Evolutionary conservation across 2,888 invertebrate genomes (phyloP).

Genomic region (Aspidapion aeneum): DNA sequence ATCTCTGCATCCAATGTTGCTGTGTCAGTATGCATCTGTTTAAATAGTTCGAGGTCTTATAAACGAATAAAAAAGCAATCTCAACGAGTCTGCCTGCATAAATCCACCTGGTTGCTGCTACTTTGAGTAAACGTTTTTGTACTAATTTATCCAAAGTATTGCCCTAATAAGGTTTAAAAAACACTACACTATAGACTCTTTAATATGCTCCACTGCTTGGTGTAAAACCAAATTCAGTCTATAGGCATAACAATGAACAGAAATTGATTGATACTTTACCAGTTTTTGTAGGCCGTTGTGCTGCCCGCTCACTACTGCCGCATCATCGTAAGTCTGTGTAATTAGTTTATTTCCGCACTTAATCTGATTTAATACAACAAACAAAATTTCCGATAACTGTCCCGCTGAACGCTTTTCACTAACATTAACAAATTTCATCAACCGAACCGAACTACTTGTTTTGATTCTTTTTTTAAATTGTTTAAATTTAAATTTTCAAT

Average conservation of each 20-base stretch:
- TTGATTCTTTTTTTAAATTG: too few species aligned
- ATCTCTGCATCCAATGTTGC: slow-evolving; percentile 21
- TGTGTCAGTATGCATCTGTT: slow-evolving; percentile 18
- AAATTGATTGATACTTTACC: not conserved
- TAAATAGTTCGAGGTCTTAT: slow-evolving; percentile 17
- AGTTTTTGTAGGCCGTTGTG: not conserved
- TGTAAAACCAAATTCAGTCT: not conserved
- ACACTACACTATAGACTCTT: not conserved
- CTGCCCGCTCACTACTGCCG: too few species aligned
- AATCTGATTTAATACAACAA: not conserved
- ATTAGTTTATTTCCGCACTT: not conserved
- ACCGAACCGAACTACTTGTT: too few species aligned
- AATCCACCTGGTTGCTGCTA: slow-evolving; percentile 24
- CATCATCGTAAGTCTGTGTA: not conserved
- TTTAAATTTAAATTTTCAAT: too few species aligned
- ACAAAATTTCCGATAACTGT: not conserved
- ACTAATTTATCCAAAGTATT: slow-evolving; percentile 20
- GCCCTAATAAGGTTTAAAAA: not conserved
- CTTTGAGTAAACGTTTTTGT: slow-evolving; percentile 23
- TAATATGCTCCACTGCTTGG: not conserved
- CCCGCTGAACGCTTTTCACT: not conserved
- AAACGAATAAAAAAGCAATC: slow-evolving; percentile 19
- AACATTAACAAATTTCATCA: not conserved
- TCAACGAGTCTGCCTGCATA: too few species aligned
- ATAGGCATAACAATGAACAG: not conserved